Base-by-base conservation (phyloP, 2,888 invertebrate species). In the Argyra leucocephala region DNA sequence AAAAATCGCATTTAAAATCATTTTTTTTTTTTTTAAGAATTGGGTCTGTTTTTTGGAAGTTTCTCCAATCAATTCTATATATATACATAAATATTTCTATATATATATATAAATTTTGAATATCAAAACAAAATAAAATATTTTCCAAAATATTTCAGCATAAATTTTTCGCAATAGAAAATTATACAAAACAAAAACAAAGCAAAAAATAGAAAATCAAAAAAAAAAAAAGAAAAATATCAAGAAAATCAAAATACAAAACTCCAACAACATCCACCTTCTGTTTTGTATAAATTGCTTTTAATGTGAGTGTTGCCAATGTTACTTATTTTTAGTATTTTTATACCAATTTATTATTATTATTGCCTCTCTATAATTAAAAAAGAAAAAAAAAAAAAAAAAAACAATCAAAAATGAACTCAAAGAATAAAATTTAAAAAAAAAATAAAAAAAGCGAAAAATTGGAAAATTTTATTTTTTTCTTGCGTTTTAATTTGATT, bases 301-400 rank as follows among this genome's bases (percentile, higher is more conserved):
- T 48, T 15, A 48, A 48, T 48, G 48, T 48, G 48, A 48, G 48
- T 48, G 48, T 48, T 48, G 48, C 48, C 48, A 48, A 48, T 48
- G 48, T 48, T 37, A 15, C 37, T 37, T 37, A 37, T 37, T 37
- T 37, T 48, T n/a, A 48, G 48, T 18, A 48, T 12, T 18, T 18
- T 48, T 21, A 58, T 58, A 58, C 58, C 9, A 22, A 57, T 58
- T 10, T 22, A 58, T 58, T 21, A 7, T 22, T 22, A 58, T 22
- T 58, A 12, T 58, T 58, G 21, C 21, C 58, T 58, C 22, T 58
- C 58, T 22, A 15, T 58, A 21, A 58, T 22, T 22, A 58, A 58
- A 58, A 58, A 15, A 22, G 22, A 18, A 48, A 48, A 48, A 3
- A 15, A 48, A 48, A 48, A 48, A 31, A 31, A 31, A 31, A 31